A percentile compares a stretch with the other conserved stretches of the same genome.
These are phyloP conservation scores for Emberiza fucata DNA, from an alignment of 2,113 vertebrate species.

Conservation along the genomic window DNA sequence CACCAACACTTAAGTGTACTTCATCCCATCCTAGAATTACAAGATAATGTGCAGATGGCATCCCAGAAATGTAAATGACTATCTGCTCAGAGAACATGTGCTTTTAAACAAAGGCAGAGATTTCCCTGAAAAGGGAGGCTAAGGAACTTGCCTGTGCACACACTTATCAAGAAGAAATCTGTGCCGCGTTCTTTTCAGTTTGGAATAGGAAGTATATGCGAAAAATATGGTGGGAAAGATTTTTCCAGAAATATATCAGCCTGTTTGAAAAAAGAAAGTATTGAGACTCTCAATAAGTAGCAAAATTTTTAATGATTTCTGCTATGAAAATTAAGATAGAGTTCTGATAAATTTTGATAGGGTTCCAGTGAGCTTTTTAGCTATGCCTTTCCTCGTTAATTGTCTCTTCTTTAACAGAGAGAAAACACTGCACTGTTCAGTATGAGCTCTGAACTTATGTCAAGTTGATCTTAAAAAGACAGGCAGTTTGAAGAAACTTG, in stretches of 20 bases:
- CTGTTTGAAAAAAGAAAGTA: neutral
- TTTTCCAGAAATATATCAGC: neutral
- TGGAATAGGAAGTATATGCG: neutral
- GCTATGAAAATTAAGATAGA: neutral
- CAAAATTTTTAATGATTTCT: neutral
- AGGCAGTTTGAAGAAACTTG: neutral
- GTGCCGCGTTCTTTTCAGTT: neutral
- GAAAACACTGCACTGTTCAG: neutral
- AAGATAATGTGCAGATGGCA: neutral
- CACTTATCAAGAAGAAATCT: neutral
- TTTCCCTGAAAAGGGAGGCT: neutral
- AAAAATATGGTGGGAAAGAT: neutral
- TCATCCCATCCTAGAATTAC: neutral
- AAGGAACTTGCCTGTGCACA: neutral
- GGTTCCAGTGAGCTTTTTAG: neutral
- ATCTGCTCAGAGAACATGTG: neutral
- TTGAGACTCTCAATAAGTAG: neutral
- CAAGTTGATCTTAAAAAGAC: neutral
- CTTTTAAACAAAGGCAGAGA: constrained; percentile 10
- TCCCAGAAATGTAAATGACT: neutral
- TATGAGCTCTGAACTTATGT: neutral
- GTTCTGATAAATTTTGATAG: neutral
- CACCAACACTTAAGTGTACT: neutral
- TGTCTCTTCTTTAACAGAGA: neutral
- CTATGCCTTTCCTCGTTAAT: neutral